Conservation (phyloP, 2,888 invertebrate genomes). For the Euplagia quadripunctaria region DNA sequence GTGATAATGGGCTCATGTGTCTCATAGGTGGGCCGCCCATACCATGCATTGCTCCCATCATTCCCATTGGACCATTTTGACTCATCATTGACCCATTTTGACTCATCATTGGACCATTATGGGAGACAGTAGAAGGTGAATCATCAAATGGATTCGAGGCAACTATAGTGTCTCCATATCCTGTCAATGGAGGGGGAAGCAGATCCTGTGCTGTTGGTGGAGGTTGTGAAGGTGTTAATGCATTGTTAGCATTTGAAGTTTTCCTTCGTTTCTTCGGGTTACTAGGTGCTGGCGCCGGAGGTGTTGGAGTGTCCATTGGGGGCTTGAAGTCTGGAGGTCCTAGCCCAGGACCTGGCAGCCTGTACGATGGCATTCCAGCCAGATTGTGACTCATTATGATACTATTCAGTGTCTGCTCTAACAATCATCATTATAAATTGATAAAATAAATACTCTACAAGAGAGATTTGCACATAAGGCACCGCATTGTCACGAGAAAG, state of each 20-base stretch:
- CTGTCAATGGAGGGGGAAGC: conserved; percentile 94
- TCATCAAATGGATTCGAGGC: conserved; percentile 98
- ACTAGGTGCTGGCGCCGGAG: conserved; percentile 92
- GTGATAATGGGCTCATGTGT: conserved; percentile 89
- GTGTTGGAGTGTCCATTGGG: conserved; percentile 90
- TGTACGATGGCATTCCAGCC: conserved; percentile 93
- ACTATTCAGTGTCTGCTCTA: conserved; percentile 74
- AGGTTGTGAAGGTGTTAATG: conserved; percentile 88
- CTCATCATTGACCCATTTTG: conserved; percentile 90
- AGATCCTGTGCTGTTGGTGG: conserved; percentile 92
- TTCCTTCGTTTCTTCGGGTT: conserved; percentile 96
- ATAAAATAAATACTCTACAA: conserved; percentile 63
- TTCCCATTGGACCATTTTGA: conserved; percentile 90
- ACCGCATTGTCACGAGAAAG: conserved; percentile 79
- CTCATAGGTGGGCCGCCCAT: conserved; percentile 89
- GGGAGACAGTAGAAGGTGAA: conserved; percentile 90
- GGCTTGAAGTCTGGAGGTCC: conserved; percentile 92
- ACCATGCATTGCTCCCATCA: conserved; percentile 89
- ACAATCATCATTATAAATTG: conserved; percentile 73
- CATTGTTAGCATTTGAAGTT: conserved; percentile 91
- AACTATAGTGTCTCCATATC: conserved; percentile 97
- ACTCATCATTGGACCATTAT: conserved; percentile 89
- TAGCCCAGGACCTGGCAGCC: conserved; percentile 91
- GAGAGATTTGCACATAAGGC: conserved; percentile 71
- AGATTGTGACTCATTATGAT: conserved; percentile 92